phyloP scores from a whole-genome alignment of 2,888 invertebrate genomes.

The Cataglyphis livida region DNA sequence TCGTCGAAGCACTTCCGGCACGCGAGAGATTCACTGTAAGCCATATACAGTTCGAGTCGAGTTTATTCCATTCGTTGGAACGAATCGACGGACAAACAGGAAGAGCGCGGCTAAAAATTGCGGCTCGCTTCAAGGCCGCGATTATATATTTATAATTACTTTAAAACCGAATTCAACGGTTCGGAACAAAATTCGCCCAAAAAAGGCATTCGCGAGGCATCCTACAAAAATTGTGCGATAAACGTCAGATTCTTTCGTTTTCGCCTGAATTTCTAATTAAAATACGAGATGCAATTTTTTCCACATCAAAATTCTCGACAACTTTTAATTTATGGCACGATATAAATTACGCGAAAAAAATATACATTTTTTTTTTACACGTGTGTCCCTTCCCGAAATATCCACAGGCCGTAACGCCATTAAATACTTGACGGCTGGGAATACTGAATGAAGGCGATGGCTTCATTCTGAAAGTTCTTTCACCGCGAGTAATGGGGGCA shows the following conservation, averaged over 20 bases:
- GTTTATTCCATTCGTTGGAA: neutral
- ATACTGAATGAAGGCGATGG: constrained; percentile 53
- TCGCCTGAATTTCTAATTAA: neutral
- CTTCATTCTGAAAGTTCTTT: constrained; percentile 56
- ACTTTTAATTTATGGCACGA: neutral
- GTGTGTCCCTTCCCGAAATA: neutral
- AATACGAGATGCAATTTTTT: neutral
- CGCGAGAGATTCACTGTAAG: constrained; percentile 23
- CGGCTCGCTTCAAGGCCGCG: neutral
- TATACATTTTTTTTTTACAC: neutral
- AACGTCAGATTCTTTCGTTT: neutral
- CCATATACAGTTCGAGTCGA: neutral
- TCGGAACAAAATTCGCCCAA: neutral
- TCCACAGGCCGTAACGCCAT: constrained; percentile 12
- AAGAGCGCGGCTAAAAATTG: constrained; percentile 23
- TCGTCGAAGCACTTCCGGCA: constrained; percentile 42
- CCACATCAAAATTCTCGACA: neutral
- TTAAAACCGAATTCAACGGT: neutral
- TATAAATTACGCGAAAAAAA: neutral
- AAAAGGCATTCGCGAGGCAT: neutral
- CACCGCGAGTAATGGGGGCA: constrained; percentile 46
- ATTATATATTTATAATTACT: neutral
- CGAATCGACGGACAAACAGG: constrained; percentile 17
- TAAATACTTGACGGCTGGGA: constrained; percentile 13
- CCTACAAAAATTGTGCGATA: neutral